Base-by-base conservation (phyloP, 2,797 vertebrate genomes). In the Brachyalestes nurse region DNA sequence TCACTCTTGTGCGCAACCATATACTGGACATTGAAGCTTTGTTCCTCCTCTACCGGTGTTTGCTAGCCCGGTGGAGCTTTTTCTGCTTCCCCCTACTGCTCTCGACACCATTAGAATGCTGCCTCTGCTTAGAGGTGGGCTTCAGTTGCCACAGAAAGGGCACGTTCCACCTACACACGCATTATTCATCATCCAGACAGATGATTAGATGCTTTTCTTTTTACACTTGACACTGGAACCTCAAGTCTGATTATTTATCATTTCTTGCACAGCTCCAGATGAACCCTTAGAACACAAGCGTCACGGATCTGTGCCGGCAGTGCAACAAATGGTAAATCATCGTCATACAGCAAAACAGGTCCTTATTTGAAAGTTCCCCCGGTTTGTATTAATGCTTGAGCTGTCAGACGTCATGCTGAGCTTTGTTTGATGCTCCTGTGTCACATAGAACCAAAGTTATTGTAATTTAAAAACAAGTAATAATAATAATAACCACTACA, bases 41-140 rank as follows among this genome's bases (percentile, higher is more conserved):
- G 55, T 19, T 23, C 42, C 14, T 45, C 34, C 34, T 71, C 34
- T 45, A 38, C 69, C 8, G 34, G 6, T 70, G 71, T 85, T 83
- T 83, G 78, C 71, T 66, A 75, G 19, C 69, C 45, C 75, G 61
- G 13, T 77, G 77, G 21, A 51, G 76, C 66, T 71, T 42, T 49
- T 65, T 45, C 70, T 23, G 17, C 47, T 13, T 23, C 6, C 51
- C 42, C 70, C 42, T 40, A 9, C n/a, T 77, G 45, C 67, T 53
- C 47, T 49, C 19, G 58, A 17, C 69, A 71, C 67, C 42, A 69
- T 12, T 49, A 57, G 62, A 72, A 64, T 79, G 60, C 64, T 66
- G 12, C 72, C 57, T 69, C 81, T 61, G 58, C 38, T 42, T 45
- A 49, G 8, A 71, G 75, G 55, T 72, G 71, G 65, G 55, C 66